Conservation (phyloP, 1,140 invertebrate species). For the Cotesia glomerata region DNA sequence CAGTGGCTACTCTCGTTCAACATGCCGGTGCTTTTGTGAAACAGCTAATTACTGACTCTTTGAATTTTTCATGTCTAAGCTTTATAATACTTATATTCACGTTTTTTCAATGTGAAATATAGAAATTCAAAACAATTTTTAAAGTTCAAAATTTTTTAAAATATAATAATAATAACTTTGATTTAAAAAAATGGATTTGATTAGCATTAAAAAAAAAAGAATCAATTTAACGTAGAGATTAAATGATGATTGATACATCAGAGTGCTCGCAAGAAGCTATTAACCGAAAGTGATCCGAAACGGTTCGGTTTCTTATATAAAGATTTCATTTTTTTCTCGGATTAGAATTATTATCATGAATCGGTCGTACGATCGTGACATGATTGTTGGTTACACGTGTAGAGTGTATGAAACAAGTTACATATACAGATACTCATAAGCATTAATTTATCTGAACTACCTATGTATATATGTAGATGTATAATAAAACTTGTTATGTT, state of each 20-base stretch:
- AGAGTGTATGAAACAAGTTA: too few species aligned
- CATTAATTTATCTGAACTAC: neutral
- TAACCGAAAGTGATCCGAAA: neutral
- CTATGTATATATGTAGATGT: neutral
- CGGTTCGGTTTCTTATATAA: neutral
- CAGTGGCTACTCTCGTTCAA: constrained; percentile 43
- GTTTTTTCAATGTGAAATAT: too few species aligned
- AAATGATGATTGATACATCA: constrained; percentile 23
- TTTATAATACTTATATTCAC: neutral
- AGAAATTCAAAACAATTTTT: too few species aligned
- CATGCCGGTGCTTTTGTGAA: constrained; percentile 51
- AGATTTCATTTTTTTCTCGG: neutral
- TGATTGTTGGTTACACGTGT: too few species aligned
- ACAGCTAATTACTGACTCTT: constrained; percentile 53
- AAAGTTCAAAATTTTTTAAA: neutral
- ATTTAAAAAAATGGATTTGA: neutral
- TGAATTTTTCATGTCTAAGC: constrained; percentile 53
- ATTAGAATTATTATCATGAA: too few species aligned
- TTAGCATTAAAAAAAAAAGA: neutral
- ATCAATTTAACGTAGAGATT: neutral
- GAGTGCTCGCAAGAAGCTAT: neutral
- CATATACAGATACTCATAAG: too few species aligned
- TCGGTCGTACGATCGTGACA: too few species aligned
- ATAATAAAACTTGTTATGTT: neutral
- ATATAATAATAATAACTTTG: neutral